phyloP scores from a whole-genome alignment of 2,113 vertebrate species.

The Apodemus sylvaticus region DNA sequence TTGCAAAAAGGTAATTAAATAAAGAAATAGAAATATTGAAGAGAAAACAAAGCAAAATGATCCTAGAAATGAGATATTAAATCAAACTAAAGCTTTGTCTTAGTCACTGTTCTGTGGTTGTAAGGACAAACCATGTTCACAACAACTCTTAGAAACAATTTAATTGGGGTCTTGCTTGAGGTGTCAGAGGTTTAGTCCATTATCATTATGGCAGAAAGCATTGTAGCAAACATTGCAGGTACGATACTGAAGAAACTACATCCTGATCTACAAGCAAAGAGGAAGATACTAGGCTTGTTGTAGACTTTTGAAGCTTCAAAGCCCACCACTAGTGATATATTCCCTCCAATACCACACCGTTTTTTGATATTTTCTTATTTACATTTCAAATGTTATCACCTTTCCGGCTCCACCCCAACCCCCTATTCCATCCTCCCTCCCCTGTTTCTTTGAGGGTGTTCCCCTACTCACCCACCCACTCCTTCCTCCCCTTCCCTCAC shows the following conservation, averaged over 20 bases:
- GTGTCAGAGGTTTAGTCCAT: background rate
- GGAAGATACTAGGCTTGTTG: background rate
- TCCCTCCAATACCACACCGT: background rate
- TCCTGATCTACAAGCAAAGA: background rate
- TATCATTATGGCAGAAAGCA: background rate
- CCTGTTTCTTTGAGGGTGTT: too few species aligned
- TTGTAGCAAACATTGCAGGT: background rate
- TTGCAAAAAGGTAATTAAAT: background rate
- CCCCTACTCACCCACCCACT: too few species aligned
- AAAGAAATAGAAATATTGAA: background rate
- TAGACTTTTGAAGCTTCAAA: background rate
- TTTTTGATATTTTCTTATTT: too few species aligned
- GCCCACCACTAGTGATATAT: background rate
- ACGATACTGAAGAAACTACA: background rate
- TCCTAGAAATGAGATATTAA: background rate
- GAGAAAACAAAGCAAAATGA: background rate
- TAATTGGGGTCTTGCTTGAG: background rate
- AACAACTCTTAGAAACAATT: background rate
- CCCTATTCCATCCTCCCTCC: too few species aligned
- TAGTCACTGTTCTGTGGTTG: background rate
- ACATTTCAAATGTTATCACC: too few species aligned
- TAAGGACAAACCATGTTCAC: background rate
- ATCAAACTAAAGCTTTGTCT: background rate
- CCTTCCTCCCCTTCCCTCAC: too few species aligned
- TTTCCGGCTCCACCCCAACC: too few species aligned